These are phyloP conservation scores for Hemicentrotus pulcherrimus DNA, from an alignment of 35 echinoderm and acorn worm species.

Conservation along the genomic window DNA sequence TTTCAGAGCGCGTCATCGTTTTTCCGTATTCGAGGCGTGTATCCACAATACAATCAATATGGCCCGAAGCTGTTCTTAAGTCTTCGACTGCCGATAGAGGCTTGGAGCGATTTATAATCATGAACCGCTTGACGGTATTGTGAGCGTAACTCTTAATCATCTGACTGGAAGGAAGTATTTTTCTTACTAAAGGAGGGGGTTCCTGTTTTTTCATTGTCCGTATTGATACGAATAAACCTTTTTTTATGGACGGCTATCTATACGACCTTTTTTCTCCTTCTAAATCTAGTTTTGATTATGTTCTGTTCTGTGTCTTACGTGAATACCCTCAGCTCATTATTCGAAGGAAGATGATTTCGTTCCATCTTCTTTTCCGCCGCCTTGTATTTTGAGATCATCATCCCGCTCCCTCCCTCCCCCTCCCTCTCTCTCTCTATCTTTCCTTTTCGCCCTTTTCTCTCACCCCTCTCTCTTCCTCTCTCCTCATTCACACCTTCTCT, in stretches of 20 bases:
- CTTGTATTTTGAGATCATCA: no score
- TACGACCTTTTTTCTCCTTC: not conserved
- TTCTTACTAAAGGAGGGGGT: not conserved
- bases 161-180: not conserved
- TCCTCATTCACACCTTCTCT: no score
- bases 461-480: not conserved
- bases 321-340: no score
- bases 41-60: not conserved
- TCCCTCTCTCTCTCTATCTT: no score
- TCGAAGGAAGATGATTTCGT: no score
- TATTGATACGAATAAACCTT: not conserved
- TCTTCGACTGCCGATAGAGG: not conserved
- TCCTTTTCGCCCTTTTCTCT: not conserved
- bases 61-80: not conserved
- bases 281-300: not conserved
- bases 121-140: not conserved
- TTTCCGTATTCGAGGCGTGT: not conserved
- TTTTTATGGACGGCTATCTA: not conserved
- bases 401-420: no score
- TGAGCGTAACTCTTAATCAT: not conserved
- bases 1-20: not conserved
- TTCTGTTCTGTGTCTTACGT: no score
- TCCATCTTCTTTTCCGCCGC: no score
- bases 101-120: not conserved
- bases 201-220: not conserved